phyloP scores from a whole-genome alignment of 2,888 invertebrate species.

The Drosophila nigritarsus region DNA sequence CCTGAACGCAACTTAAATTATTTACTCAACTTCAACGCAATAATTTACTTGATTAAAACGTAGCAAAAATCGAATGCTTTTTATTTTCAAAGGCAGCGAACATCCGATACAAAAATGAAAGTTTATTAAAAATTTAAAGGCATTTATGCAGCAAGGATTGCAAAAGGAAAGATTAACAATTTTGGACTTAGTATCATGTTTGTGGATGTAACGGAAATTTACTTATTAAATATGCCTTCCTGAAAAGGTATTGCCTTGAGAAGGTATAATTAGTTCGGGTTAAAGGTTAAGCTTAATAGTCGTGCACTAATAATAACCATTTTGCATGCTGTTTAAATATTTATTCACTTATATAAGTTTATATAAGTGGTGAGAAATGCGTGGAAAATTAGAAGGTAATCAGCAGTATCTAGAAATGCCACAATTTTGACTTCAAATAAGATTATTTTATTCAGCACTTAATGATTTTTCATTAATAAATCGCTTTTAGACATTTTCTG shows the following conservation, averaged over 20 bases:
- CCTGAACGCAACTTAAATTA: constrained; percentile 24
- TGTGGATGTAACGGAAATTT: constrained; percentile 34
- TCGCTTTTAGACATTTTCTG: constrained; percentile 7
- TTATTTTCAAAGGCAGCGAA: neutral
- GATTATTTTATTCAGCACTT: neutral
- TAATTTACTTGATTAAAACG: constrained; percentile 22
- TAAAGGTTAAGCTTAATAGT: neutral
- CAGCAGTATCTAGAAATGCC: neutral
- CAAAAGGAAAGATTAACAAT: neutral
- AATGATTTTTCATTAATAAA: neutral
- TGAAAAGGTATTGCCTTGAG: neutral
- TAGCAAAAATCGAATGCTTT: constrained; percentile 6
- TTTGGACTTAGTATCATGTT: neutral
- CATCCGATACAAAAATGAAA: neutral
- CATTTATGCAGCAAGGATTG: neutral
- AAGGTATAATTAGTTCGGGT: neutral
- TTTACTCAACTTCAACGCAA: constrained; percentile 25
- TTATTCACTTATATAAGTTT: neutral
- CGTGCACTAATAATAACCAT: neutral
- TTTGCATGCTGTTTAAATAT: neutral
- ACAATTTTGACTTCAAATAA: neutral
- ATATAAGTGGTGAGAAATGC: neutral
- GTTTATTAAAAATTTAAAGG: constrained; percentile 27
- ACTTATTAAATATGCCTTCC: constrained; percentile 10
- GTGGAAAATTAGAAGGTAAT: neutral